Percentiles rank a stretch among this genome's conserved stretches.
phyloP scores from a whole-genome alignment of 2,797 vertebrate genomes.

The Propithecus perrieri region DNA sequence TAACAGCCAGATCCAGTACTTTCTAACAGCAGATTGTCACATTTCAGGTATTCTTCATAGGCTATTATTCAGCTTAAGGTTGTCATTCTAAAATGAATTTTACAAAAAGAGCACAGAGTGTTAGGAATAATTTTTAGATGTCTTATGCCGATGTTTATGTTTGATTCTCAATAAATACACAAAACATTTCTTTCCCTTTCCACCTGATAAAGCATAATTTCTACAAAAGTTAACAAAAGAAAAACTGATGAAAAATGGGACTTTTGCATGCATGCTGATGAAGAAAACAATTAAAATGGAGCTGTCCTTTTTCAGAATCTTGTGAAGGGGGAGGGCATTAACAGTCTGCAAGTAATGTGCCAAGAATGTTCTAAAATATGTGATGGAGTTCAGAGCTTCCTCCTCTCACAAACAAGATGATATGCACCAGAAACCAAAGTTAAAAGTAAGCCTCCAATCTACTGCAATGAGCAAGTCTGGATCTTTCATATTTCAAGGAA shows the following conservation, averaged over 20 bases:
- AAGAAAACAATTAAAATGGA: slow-evolving; percentile 62
- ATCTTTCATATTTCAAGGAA: slow-evolving; percentile 21
- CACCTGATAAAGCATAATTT: neutral
- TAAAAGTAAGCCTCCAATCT: slow-evolving; percentile 33
- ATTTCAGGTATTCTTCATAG: neutral
- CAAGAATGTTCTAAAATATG: slow-evolving; percentile 74
- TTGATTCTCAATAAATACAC: slow-evolving; percentile 23
- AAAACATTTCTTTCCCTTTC: neutral
- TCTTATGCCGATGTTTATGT: slow-evolving; percentile 5
- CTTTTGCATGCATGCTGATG: neutral
- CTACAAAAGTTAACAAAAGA: slow-evolving; percentile 33
- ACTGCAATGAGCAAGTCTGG: neutral
- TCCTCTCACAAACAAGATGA: slow-evolving; percentile 40
- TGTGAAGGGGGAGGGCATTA: slow-evolving; percentile 1
- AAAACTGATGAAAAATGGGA: slow-evolving; percentile 37
- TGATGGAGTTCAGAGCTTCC: slow-evolving; percentile 51
- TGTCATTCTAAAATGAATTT: slow-evolving; percentile 52
- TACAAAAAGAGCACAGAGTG: neutral
- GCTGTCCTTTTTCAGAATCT: slow-evolving; percentile 46
- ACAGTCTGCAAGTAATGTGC: slow-evolving; percentile 14
- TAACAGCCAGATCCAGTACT: neutral
- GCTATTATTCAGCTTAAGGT: neutral
- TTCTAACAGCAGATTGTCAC: neutral
- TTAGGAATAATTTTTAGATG: slow-evolving; percentile 34
- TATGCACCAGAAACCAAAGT: slow-evolving; percentile 45